These are phyloP conservation scores for Pachycephus smyrnensis DNA, from an alignment of 2,888 invertebrate genomes.

Conservation along the genomic window DNA sequence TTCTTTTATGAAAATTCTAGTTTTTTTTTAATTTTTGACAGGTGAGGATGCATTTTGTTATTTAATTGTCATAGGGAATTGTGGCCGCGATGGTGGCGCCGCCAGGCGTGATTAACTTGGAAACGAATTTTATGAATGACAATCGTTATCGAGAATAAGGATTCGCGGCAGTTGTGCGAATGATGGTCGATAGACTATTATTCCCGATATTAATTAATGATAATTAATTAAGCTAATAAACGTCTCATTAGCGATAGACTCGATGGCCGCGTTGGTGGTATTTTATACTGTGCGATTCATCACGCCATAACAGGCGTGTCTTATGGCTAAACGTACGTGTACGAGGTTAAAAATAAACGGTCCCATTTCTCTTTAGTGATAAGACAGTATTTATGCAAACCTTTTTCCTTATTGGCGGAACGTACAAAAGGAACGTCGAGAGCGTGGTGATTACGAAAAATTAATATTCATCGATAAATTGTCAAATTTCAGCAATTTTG, in stretches of 20 bases:
- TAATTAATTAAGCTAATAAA: conserved; percentile 50
- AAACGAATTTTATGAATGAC: background rate
- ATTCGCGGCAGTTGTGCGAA: background rate
- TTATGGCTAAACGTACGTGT: background rate
- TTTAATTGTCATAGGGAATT: background rate
- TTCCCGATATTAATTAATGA: conserved; percentile 44
- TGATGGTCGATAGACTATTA: conserved; percentile 29
- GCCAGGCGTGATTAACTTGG: background rate
- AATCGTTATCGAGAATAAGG: background rate
- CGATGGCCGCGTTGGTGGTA: conserved; percentile 29
- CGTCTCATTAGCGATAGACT: conserved; percentile 23
- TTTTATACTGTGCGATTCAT: background rate
- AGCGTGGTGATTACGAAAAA: background rate
- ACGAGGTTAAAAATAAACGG: background rate
- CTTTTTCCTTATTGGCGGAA: background rate
- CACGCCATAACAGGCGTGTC: background rate
- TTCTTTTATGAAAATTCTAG: background rate
- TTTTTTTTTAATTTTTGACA: background rate
- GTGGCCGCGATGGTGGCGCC: background rate
- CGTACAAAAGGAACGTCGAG: background rate
- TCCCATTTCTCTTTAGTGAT: background rate
- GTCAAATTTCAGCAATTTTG: background rate
- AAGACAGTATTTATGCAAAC: background rate
- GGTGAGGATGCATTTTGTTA: background rate
- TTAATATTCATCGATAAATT: background rate